A percentile compares a stretch with the other conserved stretches of the same genome.
phyloP scores from a whole-genome alignment of 2,113 vertebrate genomes.

The Aegotheles bennettii region DNA sequence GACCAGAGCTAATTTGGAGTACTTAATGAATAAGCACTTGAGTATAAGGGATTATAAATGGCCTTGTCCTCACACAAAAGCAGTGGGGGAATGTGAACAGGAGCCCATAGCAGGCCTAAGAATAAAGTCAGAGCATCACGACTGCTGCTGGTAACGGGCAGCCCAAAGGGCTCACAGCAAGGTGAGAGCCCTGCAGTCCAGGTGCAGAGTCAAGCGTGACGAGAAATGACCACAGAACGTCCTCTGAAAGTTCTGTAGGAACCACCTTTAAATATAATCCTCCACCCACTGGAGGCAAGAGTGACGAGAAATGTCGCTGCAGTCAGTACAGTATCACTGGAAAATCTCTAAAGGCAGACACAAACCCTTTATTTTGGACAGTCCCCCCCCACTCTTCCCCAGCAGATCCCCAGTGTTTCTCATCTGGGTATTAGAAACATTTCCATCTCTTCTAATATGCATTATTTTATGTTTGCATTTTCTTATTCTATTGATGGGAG shows the following conservation, averaged over 20 bases:
- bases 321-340: neutral
- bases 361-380: neutral
- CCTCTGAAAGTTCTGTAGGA: neutral
- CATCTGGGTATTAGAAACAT: neutral
- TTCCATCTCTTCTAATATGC: neutral
- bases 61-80: neutral
- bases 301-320: neutral
- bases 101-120: neutral
- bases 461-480: neutral
- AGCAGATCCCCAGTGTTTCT: neutral
- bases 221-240: neutral
- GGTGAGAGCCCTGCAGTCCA: neutral
- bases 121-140: neutral
- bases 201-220: neutral
- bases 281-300: neutral
- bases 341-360: neutral
- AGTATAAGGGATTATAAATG: neutral
- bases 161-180: neutral
- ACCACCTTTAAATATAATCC: neutral
- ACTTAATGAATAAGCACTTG: neutral
- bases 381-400: rapidly evolving
- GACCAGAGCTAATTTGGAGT: neutral
- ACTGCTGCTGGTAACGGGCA: neutral
- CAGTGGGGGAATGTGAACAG: neutral
- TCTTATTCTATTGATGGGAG: neutral